Evolutionary conservation across 2,888 invertebrate genomes (phyloP).

Genomic region (Nysson spinosus): DNA sequence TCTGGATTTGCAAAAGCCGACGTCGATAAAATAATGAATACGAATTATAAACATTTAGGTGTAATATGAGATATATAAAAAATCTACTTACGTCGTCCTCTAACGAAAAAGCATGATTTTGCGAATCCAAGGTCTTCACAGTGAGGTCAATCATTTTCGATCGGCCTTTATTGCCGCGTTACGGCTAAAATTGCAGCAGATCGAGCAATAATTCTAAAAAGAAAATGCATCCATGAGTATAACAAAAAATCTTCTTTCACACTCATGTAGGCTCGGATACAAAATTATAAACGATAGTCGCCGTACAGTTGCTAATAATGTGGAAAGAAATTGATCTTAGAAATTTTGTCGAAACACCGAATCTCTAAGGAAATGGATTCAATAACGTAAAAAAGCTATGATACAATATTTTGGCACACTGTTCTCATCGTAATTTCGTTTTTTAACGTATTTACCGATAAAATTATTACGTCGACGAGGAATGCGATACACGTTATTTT

Average conservation of each 20-base stretch:
- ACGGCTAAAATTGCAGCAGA: conserved; percentile 22
- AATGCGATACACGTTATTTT: conserved; percentile 62
- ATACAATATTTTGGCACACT: conserved; percentile 4
- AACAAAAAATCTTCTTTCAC: conserved; percentile 22
- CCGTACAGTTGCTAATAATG: conserved; percentile 17
- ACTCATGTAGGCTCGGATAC: conserved; percentile 33
- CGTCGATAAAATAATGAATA: conserved; percentile 10
- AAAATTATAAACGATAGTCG: conserved; percentile 39
- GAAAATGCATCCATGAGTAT: neutral
- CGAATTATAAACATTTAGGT: conserved; percentile 1
- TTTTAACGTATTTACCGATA: conserved; percentile 30
- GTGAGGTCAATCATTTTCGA: conserved; percentile 87
- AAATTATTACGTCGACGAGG: conserved; percentile 41
- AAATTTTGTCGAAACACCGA: neutral
- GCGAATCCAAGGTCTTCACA: conserved; percentile 93
- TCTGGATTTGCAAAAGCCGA: neutral
- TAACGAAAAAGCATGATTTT: conserved; percentile 88
- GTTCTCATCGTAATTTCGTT: conserved; percentile 21
- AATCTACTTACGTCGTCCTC: conserved; percentile 88
- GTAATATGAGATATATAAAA: neutral
- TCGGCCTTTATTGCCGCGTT: conserved; percentile 14
- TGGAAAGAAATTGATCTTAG: conserved; percentile 1
- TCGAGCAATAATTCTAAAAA: conserved; percentile 6
- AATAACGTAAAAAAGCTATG: neutral
- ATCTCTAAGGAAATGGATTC: neutral